phyloP scores from a whole-genome alignment of 2,888 invertebrate genomes.

The Acanthosepion esculentum region DNA sequence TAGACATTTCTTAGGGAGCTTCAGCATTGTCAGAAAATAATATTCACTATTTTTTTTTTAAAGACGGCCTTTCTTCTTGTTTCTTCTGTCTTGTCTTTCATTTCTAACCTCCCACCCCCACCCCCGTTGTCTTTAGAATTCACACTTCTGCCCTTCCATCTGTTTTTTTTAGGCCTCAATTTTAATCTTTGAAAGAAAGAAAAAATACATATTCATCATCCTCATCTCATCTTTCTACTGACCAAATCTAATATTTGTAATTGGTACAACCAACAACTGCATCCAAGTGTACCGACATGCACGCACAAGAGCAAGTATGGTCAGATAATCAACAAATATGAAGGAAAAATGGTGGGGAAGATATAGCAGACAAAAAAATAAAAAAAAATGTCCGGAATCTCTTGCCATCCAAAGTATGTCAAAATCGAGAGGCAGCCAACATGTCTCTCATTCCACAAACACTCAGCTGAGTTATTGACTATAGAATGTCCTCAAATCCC shows the following conservation, averaged over 20 bases:
- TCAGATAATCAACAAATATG: background rate
- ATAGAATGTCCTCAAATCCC: background rate
- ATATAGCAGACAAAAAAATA: background rate
- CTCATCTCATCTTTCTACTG: background rate
- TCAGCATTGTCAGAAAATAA: background rate
- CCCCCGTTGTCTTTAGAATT: background rate
- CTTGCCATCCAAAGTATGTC: constrained; percentile 11
- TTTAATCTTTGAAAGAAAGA: background rate
- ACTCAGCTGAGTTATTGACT: background rate
- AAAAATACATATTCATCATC: background rate
- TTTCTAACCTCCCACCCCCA: background rate
- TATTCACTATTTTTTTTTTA: background rate
- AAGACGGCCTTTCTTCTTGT: background rate
- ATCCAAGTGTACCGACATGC: background rate
- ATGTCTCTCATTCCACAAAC: constrained; percentile 33
- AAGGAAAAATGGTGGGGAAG: background rate
- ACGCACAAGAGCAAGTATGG: too few species aligned
- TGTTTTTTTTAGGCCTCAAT: background rate
- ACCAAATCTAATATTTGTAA: background rate
- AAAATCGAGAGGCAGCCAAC: background rate
- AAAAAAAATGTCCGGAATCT: background rate
- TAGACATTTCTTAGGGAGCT: background rate
- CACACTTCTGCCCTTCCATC: background rate
- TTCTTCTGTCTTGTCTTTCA: background rate
- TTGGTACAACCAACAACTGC: background rate